These are phyloP conservation scores for Ceyx erithaca DNA, from an alignment of 2,797 vertebrate species.

Conservation along the genomic window DNA sequence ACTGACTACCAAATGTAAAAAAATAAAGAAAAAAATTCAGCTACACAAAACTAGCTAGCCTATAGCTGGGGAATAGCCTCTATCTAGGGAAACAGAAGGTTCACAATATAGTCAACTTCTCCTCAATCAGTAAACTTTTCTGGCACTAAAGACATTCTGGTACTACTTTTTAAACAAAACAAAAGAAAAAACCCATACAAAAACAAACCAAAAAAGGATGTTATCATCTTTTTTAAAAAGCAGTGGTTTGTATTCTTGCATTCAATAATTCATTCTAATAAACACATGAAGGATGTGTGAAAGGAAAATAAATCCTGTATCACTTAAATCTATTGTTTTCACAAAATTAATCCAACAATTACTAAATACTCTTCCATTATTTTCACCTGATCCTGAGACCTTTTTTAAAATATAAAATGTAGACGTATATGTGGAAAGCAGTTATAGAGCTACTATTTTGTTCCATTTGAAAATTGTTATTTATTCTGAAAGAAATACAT, in stretches of 20 bases:
- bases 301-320: not conserved
- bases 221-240: not conserved
- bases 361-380: not conserved
- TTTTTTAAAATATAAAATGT: not conserved
- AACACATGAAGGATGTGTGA: not conserved
- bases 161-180: not conserved
- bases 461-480: not conserved
- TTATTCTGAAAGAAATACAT: not conserved
- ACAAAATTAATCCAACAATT: not conserved
- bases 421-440: not conserved
- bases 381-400: not conserved
- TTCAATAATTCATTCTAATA: not conserved
- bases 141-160: not conserved
- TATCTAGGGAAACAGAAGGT: not conserved
- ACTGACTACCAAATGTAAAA: not conserved
- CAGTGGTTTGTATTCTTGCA: not conserved
- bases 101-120: not conserved
- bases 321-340: not conserved
- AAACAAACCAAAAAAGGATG: not conserved
- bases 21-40: not conserved
- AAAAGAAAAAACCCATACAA: not conserved
- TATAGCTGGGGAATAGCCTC: not conserved
- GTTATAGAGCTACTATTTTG: not conserved
- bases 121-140: not conserved
- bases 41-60: not conserved